These are phyloP conservation scores for Alethe diademata DNA, from an alignment of 2,113 vertebrate genomes.

Conservation along the genomic window DNA sequence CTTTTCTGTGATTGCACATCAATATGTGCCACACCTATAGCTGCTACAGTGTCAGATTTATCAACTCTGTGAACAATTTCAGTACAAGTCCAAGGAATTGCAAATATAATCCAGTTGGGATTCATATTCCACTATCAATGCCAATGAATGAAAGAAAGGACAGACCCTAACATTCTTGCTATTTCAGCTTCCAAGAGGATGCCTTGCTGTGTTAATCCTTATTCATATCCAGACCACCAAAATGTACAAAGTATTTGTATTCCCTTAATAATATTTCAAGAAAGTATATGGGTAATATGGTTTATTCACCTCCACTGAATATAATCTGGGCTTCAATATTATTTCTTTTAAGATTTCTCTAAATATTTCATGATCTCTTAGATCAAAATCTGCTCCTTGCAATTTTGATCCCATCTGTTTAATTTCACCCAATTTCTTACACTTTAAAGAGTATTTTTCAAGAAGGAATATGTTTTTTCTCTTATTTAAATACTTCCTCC, in stretches of 20 bases:
- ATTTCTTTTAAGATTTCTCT: background rate
- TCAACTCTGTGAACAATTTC: background rate
- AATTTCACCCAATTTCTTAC: background rate
- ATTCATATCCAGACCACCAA: background rate
- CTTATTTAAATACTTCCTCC: background rate
- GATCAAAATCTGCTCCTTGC: background rate
- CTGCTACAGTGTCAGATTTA: background rate
- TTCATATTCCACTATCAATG: background rate
- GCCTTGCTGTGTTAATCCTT: background rate
- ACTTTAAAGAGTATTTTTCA: background rate
- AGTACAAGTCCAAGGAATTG: background rate
- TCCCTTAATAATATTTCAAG: background rate
- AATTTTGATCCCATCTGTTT: background rate
- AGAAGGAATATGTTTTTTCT: background rate
- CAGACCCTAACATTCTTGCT: background rate
- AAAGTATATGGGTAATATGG: background rate
- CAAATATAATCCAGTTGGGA: background rate
- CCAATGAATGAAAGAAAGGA: background rate
- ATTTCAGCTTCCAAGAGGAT: background rate
- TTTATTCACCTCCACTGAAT: background rate
- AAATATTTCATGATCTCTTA: background rate
- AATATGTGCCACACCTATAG: background rate
- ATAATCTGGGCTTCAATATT: background rate
- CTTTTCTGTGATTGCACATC: fast-evolving
- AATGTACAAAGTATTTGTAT: background rate